Percentiles rank a stretch among this genome's conserved stretches.
phyloP scores from a whole-genome alignment of 2,797 vertebrate genomes.

The Centropyge bicolor region DNA sequence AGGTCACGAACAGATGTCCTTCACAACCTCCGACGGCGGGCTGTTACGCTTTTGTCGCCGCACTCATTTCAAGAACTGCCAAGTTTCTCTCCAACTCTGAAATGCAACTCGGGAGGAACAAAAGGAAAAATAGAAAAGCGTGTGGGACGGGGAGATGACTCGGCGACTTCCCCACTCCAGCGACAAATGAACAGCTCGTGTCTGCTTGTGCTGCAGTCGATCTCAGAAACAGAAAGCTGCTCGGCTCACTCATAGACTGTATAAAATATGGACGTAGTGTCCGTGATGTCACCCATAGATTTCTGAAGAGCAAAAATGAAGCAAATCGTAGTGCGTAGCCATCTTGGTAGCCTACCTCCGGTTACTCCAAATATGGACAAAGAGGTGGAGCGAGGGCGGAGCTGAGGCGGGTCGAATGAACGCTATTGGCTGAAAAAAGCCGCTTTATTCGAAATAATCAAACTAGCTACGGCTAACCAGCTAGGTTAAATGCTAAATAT shows the following conservation, averaged over 20 bases:
- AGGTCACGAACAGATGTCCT: slow-evolving; percentile 77
- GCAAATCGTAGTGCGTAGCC: too few relatives aligned
- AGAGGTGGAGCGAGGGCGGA: too few relatives aligned
- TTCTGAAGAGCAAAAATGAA: too few relatives aligned
- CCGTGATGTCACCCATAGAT: too few relatives aligned
- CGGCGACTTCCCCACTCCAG: slow-evolving; percentile 34
- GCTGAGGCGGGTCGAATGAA: too few relatives aligned
- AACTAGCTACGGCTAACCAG: too few relatives aligned
- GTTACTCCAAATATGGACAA: too few relatives aligned
- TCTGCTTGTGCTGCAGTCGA: slow-evolving; percentile 23
- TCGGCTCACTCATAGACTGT: slow-evolving; percentile 18
- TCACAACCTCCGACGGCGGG: slow-evolving; percentile 60
- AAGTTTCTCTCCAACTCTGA: slow-evolving; percentile 45
- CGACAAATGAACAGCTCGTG: slow-evolving; percentile 50
- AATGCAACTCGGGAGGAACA: slow-evolving; percentile 4
- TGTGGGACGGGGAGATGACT: slow-evolving; percentile 27
- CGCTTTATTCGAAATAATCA: too few relatives aligned
- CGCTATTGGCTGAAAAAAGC: too few relatives aligned
- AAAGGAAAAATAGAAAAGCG: not conserved
- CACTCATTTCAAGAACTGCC: slow-evolving; percentile 59
- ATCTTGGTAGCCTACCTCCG: too few relatives aligned
- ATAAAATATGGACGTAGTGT: too few relatives aligned
- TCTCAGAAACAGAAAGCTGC: slow-evolving; percentile 20
- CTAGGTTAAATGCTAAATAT: too few relatives aligned
- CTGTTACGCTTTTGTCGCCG: slow-evolving; percentile 53